Evolutionary conservation across 2,888 invertebrate species (phyloP).

Genomic region (Marasmarcha lunaedactyla): DNA sequence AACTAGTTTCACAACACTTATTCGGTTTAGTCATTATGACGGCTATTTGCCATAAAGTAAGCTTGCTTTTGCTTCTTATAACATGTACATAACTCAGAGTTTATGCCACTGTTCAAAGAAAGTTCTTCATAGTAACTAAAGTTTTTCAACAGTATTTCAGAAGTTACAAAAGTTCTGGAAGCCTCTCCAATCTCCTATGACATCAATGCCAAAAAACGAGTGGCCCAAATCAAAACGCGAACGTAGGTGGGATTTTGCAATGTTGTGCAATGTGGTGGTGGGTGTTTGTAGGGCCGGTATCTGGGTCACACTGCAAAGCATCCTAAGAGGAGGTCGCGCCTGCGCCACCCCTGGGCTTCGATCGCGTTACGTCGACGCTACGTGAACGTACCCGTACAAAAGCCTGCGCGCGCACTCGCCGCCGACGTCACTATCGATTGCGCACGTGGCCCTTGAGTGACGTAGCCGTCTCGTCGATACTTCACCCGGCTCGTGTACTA

Average conservation of each 20-base stretch:
- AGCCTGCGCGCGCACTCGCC: constrained; percentile 49
- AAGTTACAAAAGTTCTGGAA: too few relatives aligned
- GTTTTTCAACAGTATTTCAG: too few relatives aligned
- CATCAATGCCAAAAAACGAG: too few relatives aligned
- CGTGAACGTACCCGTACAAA: constrained; percentile 64
- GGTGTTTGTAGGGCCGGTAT: constrained; percentile 14
- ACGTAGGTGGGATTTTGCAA: constrained; percentile 9
- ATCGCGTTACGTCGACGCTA: constrained; percentile 59
- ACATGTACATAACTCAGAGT: too few relatives aligned
- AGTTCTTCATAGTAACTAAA: too few relatives aligned
- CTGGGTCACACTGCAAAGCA: constrained; percentile 30
- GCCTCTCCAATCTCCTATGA: too few relatives aligned
- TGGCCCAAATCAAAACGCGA: too few relatives aligned
- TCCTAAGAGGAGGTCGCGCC: constrained; percentile 16
- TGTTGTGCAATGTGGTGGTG: constrained; percentile 6
- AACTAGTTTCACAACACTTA: too few relatives aligned
- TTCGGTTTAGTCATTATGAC: too few relatives aligned
- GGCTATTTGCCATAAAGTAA: too few relatives aligned
- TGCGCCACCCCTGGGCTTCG: constrained; percentile 31
- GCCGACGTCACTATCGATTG: constrained; percentile 64
- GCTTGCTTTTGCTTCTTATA: too few relatives aligned
- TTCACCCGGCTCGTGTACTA: constrained; percentile 31
- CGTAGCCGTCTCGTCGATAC: constrained; percentile 54
- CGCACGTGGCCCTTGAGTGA: constrained; percentile 65
- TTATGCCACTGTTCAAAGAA: too few relatives aligned